These are phyloP conservation scores for Porphyrio hochstetteri DNA, from an alignment of 2,113 vertebrate species.

Conservation along the genomic window DNA sequence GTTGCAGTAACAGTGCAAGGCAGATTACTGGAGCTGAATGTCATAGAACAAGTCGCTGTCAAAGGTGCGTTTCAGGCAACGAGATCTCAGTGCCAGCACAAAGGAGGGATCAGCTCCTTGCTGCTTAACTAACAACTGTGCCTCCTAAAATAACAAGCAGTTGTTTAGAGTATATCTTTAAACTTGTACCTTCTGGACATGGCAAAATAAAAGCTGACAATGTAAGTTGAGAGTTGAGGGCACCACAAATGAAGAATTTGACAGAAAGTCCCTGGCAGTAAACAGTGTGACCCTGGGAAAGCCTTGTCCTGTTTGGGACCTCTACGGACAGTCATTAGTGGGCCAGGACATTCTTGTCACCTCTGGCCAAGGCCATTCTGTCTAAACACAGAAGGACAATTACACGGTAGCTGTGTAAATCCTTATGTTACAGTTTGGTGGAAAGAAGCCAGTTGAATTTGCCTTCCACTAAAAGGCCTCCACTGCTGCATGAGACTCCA, in stretches of 20 bases:
- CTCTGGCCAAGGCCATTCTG: background rate
- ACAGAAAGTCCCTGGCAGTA: background rate
- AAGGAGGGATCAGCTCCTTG: background rate
- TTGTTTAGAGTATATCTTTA: background rate
- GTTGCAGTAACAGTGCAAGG: background rate
- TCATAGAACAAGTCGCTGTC: background rate
- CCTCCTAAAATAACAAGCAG: background rate
- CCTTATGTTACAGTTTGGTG: background rate
- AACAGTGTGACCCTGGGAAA: background rate
- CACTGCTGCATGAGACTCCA: background rate
- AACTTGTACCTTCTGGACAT: background rate
- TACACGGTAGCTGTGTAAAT: background rate
- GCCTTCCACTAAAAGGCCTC: background rate
- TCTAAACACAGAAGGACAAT: background rate
- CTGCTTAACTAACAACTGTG: background rate
- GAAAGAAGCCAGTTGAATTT: background rate
- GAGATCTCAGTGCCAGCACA: background rate
- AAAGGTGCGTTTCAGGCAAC: background rate
- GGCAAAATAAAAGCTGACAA: background rate
- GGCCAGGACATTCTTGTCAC: background rate
- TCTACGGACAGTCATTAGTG: background rate
- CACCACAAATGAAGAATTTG: background rate
- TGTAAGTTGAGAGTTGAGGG: background rate
- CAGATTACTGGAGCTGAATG: background rate
- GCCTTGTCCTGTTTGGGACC: background rate